Conservation (phyloP, 2,888 invertebrate genomes). For the Drosophila mayaguana region DNA sequence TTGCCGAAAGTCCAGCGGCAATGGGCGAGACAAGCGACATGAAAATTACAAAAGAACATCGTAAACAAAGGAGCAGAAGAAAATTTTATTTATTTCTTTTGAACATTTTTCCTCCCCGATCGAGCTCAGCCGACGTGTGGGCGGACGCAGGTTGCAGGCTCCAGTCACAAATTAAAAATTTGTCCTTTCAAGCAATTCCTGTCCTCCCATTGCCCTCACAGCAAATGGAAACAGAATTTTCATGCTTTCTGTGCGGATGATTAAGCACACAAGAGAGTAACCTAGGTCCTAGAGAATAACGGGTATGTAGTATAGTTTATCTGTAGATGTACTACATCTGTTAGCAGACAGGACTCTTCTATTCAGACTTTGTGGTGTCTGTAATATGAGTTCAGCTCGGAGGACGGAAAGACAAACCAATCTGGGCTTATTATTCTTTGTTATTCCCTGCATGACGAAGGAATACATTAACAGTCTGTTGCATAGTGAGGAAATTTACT, state of each 20-base stretch:
- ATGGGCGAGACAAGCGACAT: slow-evolving; percentile 45
- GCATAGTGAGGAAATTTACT: background rate
- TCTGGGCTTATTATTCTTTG: background rate
- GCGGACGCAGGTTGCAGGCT: slow-evolving; percentile 31
- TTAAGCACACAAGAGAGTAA: background rate
- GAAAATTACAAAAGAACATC: slow-evolving; percentile 51
- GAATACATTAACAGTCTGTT: background rate
- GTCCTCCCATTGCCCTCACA: slow-evolving; percentile 21
- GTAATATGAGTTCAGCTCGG: background rate
- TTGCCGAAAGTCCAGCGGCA: slow-evolving; percentile 43
- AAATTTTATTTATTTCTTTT: slow-evolving; percentile 70
- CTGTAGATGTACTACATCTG: too few relatives aligned
- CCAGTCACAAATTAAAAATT: slow-evolving; percentile 73
- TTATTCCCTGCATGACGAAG: too few relatives aligned
- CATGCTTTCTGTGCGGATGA: background rate
- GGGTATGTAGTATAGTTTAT: too few relatives aligned
- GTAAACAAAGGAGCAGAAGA: slow-evolving; percentile 44
- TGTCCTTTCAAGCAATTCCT: slow-evolving; percentile 65
- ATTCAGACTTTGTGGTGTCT: background rate
- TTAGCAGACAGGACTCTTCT: background rate
- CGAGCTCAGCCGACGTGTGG: slow-evolving; percentile 10
- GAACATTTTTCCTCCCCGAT: slow-evolving; percentile 26
- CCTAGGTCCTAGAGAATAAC: background rate
- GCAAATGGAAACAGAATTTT: slow-evolving; percentile 6
- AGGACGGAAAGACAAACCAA: background rate